A percentile compares a stretch with the other conserved stretches of the same genome.
phyloP scores from a whole-genome alignment of 2,113 vertebrate species.

The Heliornis fulica region DNA sequence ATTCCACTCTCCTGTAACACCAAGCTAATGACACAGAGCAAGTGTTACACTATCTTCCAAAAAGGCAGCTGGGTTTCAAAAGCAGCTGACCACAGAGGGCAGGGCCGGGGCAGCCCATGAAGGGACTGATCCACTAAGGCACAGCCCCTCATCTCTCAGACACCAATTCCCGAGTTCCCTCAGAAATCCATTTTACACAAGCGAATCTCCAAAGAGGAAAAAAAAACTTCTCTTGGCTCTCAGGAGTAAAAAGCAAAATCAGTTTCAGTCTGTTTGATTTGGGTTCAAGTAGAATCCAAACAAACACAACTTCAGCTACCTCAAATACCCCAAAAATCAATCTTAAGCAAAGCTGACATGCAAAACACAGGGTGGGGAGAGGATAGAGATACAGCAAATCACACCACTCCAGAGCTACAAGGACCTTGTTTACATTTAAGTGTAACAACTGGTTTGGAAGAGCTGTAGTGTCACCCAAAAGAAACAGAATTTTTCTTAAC shows the following conservation, averaged over 20 bases:
- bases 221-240: background rate
- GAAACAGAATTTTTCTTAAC: background rate
- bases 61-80: background rate
- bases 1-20: background rate
- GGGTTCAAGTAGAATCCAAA: background rate
- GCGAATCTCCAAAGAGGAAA: background rate
- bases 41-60: background rate
- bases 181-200: background rate
- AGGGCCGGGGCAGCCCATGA: background rate
- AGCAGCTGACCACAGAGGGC: background rate
- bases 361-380: background rate
- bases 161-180: background rate
- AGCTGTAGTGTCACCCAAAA: background rate
- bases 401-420: background rate
- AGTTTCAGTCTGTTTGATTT: background rate
- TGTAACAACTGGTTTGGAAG: background rate
- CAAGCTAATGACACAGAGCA: background rate
- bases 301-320: background rate
- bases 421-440: background rate
- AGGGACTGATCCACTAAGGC: background rate
- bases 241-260: background rate
- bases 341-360: background rate
- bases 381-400: background rate
- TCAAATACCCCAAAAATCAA: background rate
- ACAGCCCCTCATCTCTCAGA: background rate